Percentiles rank a stretch among this genome's conserved stretches.
These are phyloP conservation scores for Pseudochirops cupreus DNA, from an alignment of 2,797 vertebrate genomes.

Conservation along the genomic window DNA sequence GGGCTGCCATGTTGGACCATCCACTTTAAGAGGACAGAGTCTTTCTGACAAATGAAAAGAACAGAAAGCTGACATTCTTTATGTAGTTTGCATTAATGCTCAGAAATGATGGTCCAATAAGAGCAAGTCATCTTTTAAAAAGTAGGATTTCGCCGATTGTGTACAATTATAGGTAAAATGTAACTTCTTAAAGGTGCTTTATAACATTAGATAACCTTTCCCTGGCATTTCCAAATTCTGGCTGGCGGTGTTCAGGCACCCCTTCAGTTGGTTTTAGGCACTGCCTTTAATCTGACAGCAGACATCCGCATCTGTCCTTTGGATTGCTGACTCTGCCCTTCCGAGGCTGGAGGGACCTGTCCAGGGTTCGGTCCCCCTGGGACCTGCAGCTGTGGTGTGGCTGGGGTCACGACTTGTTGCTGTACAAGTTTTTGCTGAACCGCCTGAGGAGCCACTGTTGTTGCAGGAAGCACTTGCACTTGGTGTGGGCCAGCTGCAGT, in stretches of 20 bases:
- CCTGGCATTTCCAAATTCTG: not conserved
- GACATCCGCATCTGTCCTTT: slow-evolving; percentile 90
- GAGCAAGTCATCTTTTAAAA: not conserved
- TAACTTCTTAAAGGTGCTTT: not conserved
- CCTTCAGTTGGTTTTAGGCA: slow-evolving; percentile 90
- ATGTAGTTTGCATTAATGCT: not conserved
- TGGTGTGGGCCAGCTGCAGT: slow-evolving; percentile 88
- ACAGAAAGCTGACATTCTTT: not conserved
- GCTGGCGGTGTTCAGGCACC: not conserved
- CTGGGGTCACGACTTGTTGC: slow-evolving; percentile 90
- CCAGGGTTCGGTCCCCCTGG: slow-evolving; percentile 91
- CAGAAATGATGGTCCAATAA: not conserved
- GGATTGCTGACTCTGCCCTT: slow-evolving; percentile 85
- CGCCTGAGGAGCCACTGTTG: slow-evolving; percentile 88
- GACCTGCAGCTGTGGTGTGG: slow-evolving; percentile 90
- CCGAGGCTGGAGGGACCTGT: slow-evolving; percentile 84
- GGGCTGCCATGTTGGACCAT: not conserved
- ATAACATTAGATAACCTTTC: not conserved
- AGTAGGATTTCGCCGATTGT: not conserved
- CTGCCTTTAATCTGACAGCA: slow-evolving; percentile 89
- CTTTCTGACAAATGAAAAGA: not conserved
- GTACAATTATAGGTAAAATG: not conserved
- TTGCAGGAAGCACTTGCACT: slow-evolving; percentile 92
- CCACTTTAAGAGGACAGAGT: not conserved
- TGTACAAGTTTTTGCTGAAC: slow-evolving; percentile 93